phyloP scores from a whole-genome alignment of 1,140 invertebrate genomes.

The Schlechtendalia chinensis region DNA sequence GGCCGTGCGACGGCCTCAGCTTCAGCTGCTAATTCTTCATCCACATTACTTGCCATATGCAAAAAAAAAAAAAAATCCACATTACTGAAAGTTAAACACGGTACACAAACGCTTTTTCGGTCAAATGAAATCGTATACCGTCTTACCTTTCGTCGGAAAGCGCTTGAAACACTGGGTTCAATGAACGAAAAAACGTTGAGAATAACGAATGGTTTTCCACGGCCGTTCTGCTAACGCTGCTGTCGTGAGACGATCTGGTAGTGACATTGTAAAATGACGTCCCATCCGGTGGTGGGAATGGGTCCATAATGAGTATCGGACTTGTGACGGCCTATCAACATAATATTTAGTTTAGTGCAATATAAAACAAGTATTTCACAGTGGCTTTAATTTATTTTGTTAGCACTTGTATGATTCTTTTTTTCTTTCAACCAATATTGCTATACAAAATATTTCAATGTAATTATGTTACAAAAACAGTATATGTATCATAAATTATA shows the following conservation, averaged over 20 bases:
- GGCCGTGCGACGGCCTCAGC: conserved; percentile 43
- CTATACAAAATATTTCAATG: background rate
- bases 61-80: too few species aligned
- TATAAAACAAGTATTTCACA: background rate
- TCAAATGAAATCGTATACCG: background rate
- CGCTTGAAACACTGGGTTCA: conserved; percentile 32
- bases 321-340: conserved; percentile 60
- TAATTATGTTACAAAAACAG: too few species aligned
- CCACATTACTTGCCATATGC: conserved; percentile 47
- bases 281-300: conserved; percentile 71
- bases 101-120: background rate
- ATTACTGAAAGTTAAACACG: conserved; percentile 36
- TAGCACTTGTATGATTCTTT: too few species aligned
- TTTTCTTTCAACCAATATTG: background rate
- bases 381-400: background rate
- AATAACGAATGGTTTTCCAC: conserved; percentile 18
- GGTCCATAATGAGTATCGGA: conserved; percentile 76
- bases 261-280: conserved; percentile 29
- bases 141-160: conserved; percentile 33
- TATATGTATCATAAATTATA: too few species aligned
- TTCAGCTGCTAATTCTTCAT: conserved; percentile 53
- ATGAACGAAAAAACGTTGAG: conserved; percentile 31
- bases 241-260: background rate
- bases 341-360: conserved; percentile 20
- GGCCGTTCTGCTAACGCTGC: background rate